Percentiles rank a stretch among this genome's conserved stretches.
phyloP scores from a whole-genome alignment of 2,888 invertebrate species.

The Ophion costatus region DNA sequence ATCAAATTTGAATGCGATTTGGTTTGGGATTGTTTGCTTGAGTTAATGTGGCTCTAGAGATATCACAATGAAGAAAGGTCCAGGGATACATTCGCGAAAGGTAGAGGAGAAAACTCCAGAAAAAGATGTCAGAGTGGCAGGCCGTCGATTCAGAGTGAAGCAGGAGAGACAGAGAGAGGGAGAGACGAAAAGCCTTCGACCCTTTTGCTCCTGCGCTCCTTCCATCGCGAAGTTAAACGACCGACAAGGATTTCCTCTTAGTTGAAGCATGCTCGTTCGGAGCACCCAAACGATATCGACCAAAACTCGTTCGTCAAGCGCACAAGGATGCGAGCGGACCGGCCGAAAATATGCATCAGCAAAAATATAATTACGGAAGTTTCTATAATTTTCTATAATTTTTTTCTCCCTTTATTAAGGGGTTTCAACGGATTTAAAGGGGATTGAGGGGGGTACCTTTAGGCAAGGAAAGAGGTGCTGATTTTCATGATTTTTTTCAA shows the following conservation, averaged over 20 bases:
- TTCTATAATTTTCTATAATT: too few relatives aligned
- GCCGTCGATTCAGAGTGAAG: conserved; percentile 45
- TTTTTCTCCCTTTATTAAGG: too few relatives aligned
- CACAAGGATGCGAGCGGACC: conserved; percentile 60
- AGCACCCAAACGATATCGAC: conserved; percentile 50
- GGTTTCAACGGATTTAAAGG: too few relatives aligned
- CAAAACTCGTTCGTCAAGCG: conserved; percentile 57
- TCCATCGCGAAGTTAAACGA: conserved; percentile 73
- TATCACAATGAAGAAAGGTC: not conserved
- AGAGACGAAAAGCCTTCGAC: conserved; percentile 38
- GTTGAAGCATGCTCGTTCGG: conserved; percentile 68
- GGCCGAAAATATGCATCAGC: conserved; percentile 22
- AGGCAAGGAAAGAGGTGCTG: too few relatives aligned
- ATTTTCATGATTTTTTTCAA: too few relatives aligned
- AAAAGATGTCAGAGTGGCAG: conserved; percentile 39
- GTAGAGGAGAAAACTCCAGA: conserved; percentile 10
- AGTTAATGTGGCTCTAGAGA: too few relatives aligned
- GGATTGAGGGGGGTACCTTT: too few relatives aligned
- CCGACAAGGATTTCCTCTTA: conserved; percentile 78
- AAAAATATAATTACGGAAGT: not conserved
- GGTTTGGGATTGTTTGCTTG: too few relatives aligned
- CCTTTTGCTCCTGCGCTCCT: conserved; percentile 59
- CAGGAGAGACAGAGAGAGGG: conserved; percentile 17
- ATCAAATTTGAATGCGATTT: too few relatives aligned
- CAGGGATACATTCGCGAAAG: conserved; percentile 41